Base-by-base conservation (phyloP, 2,797 vertebrate genomes). In the Allobates femoralis region DNA sequence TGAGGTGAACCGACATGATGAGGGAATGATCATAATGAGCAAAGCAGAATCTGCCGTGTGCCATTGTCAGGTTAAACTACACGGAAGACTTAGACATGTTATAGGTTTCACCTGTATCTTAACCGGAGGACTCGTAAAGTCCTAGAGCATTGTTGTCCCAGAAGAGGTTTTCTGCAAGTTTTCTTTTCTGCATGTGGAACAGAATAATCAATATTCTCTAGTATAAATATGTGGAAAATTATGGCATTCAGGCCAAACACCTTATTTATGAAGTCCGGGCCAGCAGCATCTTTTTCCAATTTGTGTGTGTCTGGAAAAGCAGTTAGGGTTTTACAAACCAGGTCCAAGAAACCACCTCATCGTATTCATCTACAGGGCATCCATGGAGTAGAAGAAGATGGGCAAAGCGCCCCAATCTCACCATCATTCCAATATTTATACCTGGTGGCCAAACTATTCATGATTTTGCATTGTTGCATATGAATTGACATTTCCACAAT, bases 21-120 rank as follows among this genome's bases (percentile, higher is more conserved):
- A 76, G 78, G 85, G 76, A 50, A 81, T 81, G 37, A 11, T 55
- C 26, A 51, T 86, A 75, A 85, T 77, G 74, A 56, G 28, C 34
- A 80, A 46, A 81, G 79, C 78, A 66, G 69, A 71, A 80, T 73
- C 78, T 23, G 30, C 16, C 8, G 28, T 46, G 67, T 51, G 34
- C 73, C 41, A n/a, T 37, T 58, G 26, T 46, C 41, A 81, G 58
- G n/a, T 76, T 12, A 66, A 62, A 30, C 18, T 53, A 79, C 53
- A 77, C 19, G n/a, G 5, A 41, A 23, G 41, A 21, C 12, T 34
- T 32, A 7, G 7, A 67, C 32, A 21, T 21, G 18, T 69, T 10
- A 34, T 69, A 69, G 18, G 32, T 14, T 11, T 37, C 32, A 41
- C 11, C 67, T 37, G 21, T 21, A 71, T 19, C 37, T 12, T 34